A percentile compares a stretch with the other conserved stretches of the same genome.
These are phyloP conservation scores for Hemichromis elongatus DNA, from an alignment of 2,113 vertebrate genomes.

Conservation along the genomic window DNA sequence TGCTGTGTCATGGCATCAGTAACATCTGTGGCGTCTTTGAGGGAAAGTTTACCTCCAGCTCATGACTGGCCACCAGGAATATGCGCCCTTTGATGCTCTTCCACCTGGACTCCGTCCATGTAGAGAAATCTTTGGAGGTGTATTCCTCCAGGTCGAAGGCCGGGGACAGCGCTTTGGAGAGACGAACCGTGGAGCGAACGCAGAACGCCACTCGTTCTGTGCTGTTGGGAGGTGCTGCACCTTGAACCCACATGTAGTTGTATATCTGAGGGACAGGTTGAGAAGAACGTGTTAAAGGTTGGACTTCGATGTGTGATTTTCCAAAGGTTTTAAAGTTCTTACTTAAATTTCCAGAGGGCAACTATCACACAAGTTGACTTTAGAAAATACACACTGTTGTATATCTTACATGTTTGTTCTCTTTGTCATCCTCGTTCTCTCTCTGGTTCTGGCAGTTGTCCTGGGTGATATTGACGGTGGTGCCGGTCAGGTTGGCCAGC, in stretches of 20 bases:
- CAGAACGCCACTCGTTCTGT: slow-evolving; percentile 70
- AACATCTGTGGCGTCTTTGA: background rate
- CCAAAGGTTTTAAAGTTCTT: background rate
- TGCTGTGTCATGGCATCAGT: background rate
- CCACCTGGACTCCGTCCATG: slow-evolving; percentile 96
- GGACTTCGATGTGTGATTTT: background rate
- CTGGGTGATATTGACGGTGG: slow-evolving; percentile 70
- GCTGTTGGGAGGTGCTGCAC: slow-evolving; percentile 68
- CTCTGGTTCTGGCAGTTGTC: slow-evolving; percentile 77
- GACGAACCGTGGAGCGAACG: slow-evolving; percentile 72
- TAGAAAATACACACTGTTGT: background rate
- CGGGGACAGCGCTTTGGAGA: slow-evolving; percentile 79
- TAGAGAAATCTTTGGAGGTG: slow-evolving; percentile 85
- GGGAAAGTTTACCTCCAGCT: slow-evolving; percentile 82
- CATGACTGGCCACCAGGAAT: slow-evolving; percentile 87
- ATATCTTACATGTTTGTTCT: slow-evolving; percentile 75
- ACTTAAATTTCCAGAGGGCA: background rate
- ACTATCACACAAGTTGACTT: background rate
- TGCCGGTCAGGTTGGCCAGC: slow-evolving; percentile 87
- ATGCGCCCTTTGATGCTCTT: slow-evolving; percentile 84
- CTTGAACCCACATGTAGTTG: slow-evolving; percentile 83
- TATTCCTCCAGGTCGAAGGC: slow-evolving; percentile 85
- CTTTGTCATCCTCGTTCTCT: slow-evolving; percentile 59
- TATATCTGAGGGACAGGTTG: slow-evolving; percentile 68
- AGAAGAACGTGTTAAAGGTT: background rate